Evolutionary conservation across 1,140 invertebrate species (phyloP).

Genomic region (Drosophila pseudoobscura): DNA sequence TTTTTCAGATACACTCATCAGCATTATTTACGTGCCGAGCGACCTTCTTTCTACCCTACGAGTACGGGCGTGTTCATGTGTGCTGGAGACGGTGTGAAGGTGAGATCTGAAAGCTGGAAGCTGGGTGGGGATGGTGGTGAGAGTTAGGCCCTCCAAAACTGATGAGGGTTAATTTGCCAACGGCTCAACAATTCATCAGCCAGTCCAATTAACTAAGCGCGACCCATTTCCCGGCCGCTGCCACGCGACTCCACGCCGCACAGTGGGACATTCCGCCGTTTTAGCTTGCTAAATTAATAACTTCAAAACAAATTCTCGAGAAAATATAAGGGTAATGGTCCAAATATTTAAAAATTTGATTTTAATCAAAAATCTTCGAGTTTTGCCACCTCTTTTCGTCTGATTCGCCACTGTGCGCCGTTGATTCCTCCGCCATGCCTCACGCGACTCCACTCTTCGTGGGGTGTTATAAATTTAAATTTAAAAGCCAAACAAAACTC

Average conservation of each 20-base stretch:
- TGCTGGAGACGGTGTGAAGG: slow-evolving; percentile 7
- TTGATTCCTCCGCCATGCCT: not conserved
- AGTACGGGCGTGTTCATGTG: slow-evolving; percentile 44
- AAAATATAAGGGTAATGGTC: no score
- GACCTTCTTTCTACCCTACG: slow-evolving; percentile 3
- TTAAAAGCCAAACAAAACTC: slow-evolving; percentile 73
- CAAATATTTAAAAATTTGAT: no score
- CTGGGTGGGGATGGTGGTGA: not conserved
- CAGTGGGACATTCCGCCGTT: no score
- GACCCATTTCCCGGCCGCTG: slow-evolving; percentile 36
- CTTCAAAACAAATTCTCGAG: no score
- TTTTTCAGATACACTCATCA: slow-evolving; percentile 5
- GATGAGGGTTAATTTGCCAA: slow-evolving; percentile 71
- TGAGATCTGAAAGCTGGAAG: not conserved
- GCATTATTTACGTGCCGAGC: slow-evolving; percentile 28
- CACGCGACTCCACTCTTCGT: not conserved
- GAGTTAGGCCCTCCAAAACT: slow-evolving; percentile 24
- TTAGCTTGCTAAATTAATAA: no score
- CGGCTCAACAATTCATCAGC: slow-evolving; percentile 58
- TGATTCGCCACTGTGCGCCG: no score
- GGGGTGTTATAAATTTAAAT: slow-evolving; percentile 74
- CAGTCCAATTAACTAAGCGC: slow-evolving; percentile 66
- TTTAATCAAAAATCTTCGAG: no score
- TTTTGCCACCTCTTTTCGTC: no score
- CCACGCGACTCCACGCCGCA: slow-evolving; percentile 6